Conservation (phyloP, 2,797 vertebrate genomes). For the Poeciliopsis gracilis region DNA sequence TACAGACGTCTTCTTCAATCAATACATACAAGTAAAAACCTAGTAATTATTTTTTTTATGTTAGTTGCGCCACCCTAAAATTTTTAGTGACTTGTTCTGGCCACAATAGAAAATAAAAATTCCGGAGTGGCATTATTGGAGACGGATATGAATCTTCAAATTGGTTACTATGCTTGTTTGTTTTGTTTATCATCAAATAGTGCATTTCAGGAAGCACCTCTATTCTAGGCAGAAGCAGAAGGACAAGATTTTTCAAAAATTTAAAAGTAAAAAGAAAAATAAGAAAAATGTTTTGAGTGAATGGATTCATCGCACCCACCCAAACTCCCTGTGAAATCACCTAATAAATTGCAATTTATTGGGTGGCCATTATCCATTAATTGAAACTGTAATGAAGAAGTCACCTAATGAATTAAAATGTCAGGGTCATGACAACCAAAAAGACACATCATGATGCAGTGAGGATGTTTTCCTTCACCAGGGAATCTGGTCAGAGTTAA, state of each 20-base stretch:
- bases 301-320: too few species aligned
- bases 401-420: neutral
- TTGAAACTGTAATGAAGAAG: neutral
- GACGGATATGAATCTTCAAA: neutral
- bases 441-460: neutral
- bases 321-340: neutral
- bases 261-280: neutral
- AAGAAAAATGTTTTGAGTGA: neutral
- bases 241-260: neutral
- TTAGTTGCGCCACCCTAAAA: too few species aligned
- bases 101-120: too few species aligned
- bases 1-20: too few species aligned
- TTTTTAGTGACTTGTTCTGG: too few species aligned
- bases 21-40: too few species aligned
- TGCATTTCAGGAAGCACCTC: neutral
- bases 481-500: neutral
- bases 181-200: neutral
- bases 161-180: neutral
- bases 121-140: too few species aligned
- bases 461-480: neutral
- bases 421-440: neutral
- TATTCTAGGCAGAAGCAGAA: neutral
- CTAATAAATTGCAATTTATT: neutral
- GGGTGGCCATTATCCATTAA: too few species aligned
- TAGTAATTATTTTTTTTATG: too few species aligned